Base-by-base conservation (phyloP, 1,140 invertebrate species). In the Trachelipus rathkii region DNA sequence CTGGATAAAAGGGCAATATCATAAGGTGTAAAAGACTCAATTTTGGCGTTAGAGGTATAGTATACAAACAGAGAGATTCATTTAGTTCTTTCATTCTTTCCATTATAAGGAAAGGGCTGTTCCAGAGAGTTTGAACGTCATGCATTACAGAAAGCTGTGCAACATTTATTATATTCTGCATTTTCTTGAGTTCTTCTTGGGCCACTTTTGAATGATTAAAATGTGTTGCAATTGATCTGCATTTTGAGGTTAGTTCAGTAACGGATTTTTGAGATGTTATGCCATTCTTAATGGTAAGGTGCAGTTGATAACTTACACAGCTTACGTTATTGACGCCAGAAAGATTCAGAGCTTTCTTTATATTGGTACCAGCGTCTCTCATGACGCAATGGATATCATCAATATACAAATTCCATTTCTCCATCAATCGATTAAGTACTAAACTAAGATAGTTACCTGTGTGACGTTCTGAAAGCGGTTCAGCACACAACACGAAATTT, bases 111-210 rank as follows among this genome's bases (percentile, higher is more conserved):
- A 33, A 21, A 70, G 68, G 1, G 68, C 24, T 70, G 23, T 70
- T 70, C 68, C 68, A 70, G 10, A 3, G 24, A 11, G 68, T 70
- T 21, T 11, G 19, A 70, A n/a, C 11, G 24, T 70, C 68, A 70
- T 70, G 68, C 10, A 70, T 13, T 70, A 23, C 68, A 21, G 15
- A 24, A 21, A 70, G 68, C 23, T 70, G 68, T 5, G 68, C 4
- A 21, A 13, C 24, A 70, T 33, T 70, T 70, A 70, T 21, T 70
- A 3, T 70, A 70, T 70, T 11, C 21, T 70, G 68, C 4, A 70
- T 70, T 70, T 70, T 70, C 23, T 70, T 70, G n/a, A 70, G 23
- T 33, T 70, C 68, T 70, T 70, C 68, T 70, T 70, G 68, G 11
- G 68, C 68, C 68, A 70, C 21, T 21, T 0, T n/a, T 70, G 3